A percentile compares a stretch with the other conserved stretches of the same genome.
Evolutionary conservation across 2,113 vertebrate genomes (phyloP).

Genomic region (Cynoglossus semilaevis): DNA sequence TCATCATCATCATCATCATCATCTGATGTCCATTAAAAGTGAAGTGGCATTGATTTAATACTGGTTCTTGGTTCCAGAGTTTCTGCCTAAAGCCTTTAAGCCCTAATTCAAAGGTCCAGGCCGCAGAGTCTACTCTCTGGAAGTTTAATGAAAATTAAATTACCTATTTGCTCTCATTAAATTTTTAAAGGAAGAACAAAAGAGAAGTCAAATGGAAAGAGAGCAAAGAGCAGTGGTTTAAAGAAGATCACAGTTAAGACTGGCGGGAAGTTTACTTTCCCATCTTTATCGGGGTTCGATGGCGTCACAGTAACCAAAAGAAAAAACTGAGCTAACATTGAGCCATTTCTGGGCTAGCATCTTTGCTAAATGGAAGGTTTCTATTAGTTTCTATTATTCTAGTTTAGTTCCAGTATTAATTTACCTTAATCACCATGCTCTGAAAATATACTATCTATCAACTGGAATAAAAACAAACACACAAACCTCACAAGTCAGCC

Average conservation of each 20-base stretch:
- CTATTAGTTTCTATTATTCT: too few species aligned
- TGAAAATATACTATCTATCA: too few species aligned
- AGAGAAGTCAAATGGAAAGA: conserved; percentile 61
- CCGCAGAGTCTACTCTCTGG: conserved; percentile 58
- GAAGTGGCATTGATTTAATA: conserved; percentile 63
- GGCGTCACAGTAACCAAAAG: too few species aligned
- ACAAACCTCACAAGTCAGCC: too few species aligned
- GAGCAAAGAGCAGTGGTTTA: conserved; percentile 21
- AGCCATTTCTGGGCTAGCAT: too few species aligned
- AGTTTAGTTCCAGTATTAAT: too few species aligned
- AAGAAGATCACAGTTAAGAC: conserved; percentile 36
- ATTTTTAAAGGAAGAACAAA: conserved; percentile 56
- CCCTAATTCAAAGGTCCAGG: conserved; percentile 64
- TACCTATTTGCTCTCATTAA: conserved; percentile 75
- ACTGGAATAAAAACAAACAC: too few species aligned
- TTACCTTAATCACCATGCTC: too few species aligned
- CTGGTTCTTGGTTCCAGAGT: conserved; percentile 56
- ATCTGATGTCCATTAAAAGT: conserved; percentile 53
- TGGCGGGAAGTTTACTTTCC: too few species aligned
- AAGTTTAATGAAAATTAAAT: conserved; percentile 80
- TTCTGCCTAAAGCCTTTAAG: conserved; percentile 52
- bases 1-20: conserved; percentile 15
- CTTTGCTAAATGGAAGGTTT: too few species aligned
- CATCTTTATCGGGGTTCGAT: too few species aligned
- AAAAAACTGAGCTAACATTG: too few species aligned